Conservation (phyloP, 2,113 vertebrate species). For the Gadus chalcogrammus region DNA sequence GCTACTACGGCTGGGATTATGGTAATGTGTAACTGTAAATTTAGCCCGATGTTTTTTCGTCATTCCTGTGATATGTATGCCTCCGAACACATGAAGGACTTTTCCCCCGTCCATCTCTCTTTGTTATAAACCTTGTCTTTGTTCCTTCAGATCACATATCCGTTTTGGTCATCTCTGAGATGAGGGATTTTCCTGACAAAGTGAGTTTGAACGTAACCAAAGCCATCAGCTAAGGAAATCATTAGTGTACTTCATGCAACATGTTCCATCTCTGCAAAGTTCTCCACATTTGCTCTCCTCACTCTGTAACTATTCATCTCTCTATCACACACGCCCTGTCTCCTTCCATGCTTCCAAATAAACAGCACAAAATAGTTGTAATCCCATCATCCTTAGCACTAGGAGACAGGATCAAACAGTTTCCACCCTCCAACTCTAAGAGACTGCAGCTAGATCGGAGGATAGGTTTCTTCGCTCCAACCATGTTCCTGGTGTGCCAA, state of each 20-base stretch:
- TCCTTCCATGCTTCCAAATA: constrained; percentile 27
- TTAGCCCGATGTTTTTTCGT: constrained; percentile 43
- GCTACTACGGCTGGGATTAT: constrained; percentile 56
- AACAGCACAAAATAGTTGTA: constrained; percentile 47
- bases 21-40: constrained; percentile 42
- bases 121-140: background rate
- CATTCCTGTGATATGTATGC: constrained; percentile 27
- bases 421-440: constrained; percentile 41
- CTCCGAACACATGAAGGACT: constrained; percentile 21
- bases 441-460: constrained; percentile 41
- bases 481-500: constrained; percentile 49
- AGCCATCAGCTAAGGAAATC: constrained; percentile 1
- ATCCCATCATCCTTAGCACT: constrained; percentile 51
- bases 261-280: too few species aligned
- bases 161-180: too few species aligned
- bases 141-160: too few species aligned
- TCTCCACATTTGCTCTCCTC: too few species aligned
- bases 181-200: background rate
- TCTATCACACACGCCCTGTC: background rate
- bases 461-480: constrained; percentile 52
- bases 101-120: constrained; percentile 10
- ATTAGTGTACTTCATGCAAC: background rate
- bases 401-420: constrained; percentile 48
- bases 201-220: constrained; percentile 28
- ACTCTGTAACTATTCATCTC: background rate